These are phyloP conservation scores for Hippocampus guttulatus DNA, from an alignment of 2,113 vertebrate genomes.

Conservation along the genomic window DNA sequence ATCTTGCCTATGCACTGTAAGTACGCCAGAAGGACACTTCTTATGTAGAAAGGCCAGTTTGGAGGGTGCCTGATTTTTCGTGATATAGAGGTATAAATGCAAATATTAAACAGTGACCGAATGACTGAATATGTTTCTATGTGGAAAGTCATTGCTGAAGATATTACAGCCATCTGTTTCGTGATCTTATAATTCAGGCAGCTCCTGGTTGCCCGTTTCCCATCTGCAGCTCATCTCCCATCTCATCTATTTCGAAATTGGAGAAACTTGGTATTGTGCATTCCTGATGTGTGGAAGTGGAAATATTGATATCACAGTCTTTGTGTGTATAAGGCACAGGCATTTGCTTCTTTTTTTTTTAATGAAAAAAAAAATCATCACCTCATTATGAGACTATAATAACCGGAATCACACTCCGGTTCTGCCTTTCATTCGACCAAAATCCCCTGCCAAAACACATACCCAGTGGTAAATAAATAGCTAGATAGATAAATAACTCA, in stretches of 20 bases:
- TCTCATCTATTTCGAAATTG: slow-evolving; percentile 64
- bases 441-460: neutral
- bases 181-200: slow-evolving; percentile 61
- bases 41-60: too few species aligned
- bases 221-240: slow-evolving; percentile 53
- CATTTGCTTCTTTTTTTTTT: neutral
- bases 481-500: too few species aligned
- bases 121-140: slow-evolving; percentile 16
- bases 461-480: neutral
- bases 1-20: too few species aligned
- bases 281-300: neutral
- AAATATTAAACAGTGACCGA: slow-evolving; percentile 19
- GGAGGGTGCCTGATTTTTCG: too few species aligned
- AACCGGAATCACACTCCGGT: neutral
- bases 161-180: slow-evolving; percentile 68
- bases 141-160: slow-evolving; percentile 47
- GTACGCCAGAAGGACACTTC: too few species aligned
- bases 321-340: slow-evolving; percentile 6
- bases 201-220: slow-evolving; percentile 20
- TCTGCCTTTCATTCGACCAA: neutral
- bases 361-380: neutral
- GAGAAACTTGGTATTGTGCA: slow-evolving; percentile 22
- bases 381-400: neutral
- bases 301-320: slow-evolving; percentile 2
- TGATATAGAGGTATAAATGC: too few species aligned